Base-by-base conservation (phyloP, 2,888 invertebrate species). In the Troilus luridus region DNA sequence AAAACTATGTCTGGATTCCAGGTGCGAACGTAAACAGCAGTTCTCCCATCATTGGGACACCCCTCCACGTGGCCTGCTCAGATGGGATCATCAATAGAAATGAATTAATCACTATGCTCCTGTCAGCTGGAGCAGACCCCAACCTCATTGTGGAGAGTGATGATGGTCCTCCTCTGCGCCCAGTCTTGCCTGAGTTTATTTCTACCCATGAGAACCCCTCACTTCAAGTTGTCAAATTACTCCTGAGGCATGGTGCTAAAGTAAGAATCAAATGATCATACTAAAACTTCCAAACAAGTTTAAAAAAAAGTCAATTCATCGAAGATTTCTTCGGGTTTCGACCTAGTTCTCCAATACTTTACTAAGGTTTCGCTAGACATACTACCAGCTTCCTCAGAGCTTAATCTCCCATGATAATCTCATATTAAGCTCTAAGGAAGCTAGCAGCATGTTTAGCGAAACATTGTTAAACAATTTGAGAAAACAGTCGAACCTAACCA, bases 131-230 rank as follows among this genome's bases (percentile, higher is more conserved):
- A 2, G 97, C 97, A 0, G 96, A 97, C 93, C 97, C 97, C 0
- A 97, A 97, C 94, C 94, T 96, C 93, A 96, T 97, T 93, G 97
- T 97, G 1, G 96, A 96, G 93, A 96, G 96, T 93, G 96, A 97
- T 91, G 96, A 96, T n/a, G 96, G 96, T 85, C 96, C 96, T 0
- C 96, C 96, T 0, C 95, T 98, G 27, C 95, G 97, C 90, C 97
- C 98, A 0, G 97, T 97, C 0, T 94, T 98, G 2, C 97, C 97
- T 0, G 98, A 98, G 94, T 98, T 98, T 94, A 95, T 98, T 21
- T 96, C 97, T 0, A 96, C 96, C 93, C 97, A 97, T 93, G 95
- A 96, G n/a, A 95, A 96, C 88, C 97, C 97, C 0, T 95, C 95
- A 67, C 94, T 95, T 0, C 95, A 96, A 27, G 95, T 98, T 14